Evolutionary conservation across 2,797 vertebrate species (phyloP).

Genomic region (Nyctibius grandis): DNA sequence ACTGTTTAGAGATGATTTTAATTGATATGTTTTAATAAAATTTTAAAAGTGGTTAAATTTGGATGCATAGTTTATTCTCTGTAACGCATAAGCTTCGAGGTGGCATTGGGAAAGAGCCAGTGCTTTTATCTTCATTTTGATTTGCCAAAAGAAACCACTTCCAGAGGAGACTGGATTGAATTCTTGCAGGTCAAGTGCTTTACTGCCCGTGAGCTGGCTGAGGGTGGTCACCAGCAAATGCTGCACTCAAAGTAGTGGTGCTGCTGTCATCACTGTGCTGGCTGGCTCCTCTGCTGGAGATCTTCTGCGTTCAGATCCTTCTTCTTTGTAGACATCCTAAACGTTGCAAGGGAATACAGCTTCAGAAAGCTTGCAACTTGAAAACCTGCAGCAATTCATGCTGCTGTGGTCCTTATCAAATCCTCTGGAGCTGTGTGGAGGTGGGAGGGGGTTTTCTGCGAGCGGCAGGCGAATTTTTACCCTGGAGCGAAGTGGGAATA

Average conservation of each 20-base stretch:
- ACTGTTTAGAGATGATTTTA: not conserved
- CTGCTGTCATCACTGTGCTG: not conserved
- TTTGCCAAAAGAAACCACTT: not conserved
- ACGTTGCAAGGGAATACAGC: not conserved
- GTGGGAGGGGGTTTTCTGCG: not conserved
- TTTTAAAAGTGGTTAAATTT: not conserved
- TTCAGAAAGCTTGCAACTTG: not conserved
- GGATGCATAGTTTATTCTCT: not conserved
- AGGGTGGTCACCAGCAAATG: not conserved
- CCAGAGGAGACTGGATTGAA: not conserved
- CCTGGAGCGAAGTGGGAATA: not conserved
- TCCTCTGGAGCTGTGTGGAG: not conserved
- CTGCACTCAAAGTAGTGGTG: not conserved
- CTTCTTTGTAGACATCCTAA: not conserved
- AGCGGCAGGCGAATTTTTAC: not conserved
- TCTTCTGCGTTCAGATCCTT: not conserved
- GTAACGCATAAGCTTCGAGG: not conserved
- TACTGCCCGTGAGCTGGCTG: not conserved
- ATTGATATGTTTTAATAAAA: not conserved
- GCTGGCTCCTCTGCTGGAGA: not conserved
- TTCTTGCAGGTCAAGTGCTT: accelerated
- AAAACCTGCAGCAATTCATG: not conserved
- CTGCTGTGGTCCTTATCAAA: not conserved
- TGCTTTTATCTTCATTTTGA: not conserved
- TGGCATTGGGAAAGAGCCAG: not conserved